Evolutionary conservation across 2,113 vertebrate species (phyloP).

Genomic region (Bucco capensis): DNA sequence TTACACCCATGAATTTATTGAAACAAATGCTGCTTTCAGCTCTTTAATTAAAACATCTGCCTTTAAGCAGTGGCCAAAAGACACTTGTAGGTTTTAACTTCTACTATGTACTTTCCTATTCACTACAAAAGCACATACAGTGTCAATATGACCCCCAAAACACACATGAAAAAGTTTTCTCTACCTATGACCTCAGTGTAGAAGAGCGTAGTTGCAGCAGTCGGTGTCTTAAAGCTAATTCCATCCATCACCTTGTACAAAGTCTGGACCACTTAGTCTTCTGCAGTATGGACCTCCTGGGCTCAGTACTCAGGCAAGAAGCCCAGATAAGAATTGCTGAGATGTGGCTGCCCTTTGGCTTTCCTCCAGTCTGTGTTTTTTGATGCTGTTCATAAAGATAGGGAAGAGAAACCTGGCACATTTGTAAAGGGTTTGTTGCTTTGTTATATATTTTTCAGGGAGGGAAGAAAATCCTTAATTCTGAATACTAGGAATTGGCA

Average conservation of each 20-base stretch:
- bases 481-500: neutral
- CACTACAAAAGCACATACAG: neutral
- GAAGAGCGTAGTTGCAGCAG: neutral
- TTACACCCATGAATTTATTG: neutral
- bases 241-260: fast-evolving
- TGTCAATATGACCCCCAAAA: neutral
- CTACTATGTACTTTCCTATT: neutral
- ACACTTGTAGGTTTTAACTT: neutral
- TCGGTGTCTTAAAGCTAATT: neutral
- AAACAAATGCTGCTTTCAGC: neutral
- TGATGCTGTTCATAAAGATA: neutral
- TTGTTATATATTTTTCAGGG: neutral
- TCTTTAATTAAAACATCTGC: neutral
- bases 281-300: neutral
- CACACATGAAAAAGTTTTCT: neutral
- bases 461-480: neutral
- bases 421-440: neutral
- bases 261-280: neutral
- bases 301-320: neutral
- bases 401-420: neutral
- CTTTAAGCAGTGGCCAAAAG: neutral
- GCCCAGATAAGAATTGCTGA: neutral
- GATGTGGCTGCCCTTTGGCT: neutral
- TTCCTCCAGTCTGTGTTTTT: neutral
- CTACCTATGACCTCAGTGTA: neutral